phyloP scores from a whole-genome alignment of 1,140 invertebrate species.

The Reticulitermes speratus region DNA sequence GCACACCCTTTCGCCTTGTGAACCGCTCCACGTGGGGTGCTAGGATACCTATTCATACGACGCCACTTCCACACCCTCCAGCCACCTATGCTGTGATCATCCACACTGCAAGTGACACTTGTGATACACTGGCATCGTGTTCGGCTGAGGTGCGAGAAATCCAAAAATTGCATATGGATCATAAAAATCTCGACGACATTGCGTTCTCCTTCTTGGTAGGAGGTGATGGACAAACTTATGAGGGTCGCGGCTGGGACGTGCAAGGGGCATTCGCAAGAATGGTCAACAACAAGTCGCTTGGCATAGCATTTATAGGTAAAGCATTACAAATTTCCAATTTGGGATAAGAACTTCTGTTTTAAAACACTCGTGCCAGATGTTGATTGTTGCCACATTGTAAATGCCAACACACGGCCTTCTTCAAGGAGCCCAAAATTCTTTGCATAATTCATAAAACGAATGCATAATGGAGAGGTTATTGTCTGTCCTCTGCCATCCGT shows the following conservation, averaged over 20 bases:
- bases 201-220: slow-evolving; percentile 68
- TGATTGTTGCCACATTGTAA: no score
- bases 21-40: background rate
- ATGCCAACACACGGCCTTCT: no score
- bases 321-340: no score
- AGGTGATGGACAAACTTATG: slow-evolving; percentile 63
- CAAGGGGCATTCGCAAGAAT: slow-evolving; percentile 58
- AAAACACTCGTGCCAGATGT: no score
- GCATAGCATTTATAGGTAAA: slow-evolving; percentile 60
- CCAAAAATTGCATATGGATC: slow-evolving; percentile 53
- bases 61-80: slow-evolving; percentile 6
- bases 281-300: slow-evolving; percentile 66
- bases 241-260: slow-evolving; percentile 69
- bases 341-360: no score
- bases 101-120: slow-evolving; percentile 35
- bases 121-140: slow-evolving; percentile 44
- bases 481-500: no score
- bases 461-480: no score
- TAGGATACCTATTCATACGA: background rate
- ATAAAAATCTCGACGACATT: slow-evolving; percentile 66
- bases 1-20: background rate
- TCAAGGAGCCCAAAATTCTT: no score
- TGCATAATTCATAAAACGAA: no score
- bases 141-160: slow-evolving; percentile 48
- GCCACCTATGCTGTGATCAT: background rate